These are phyloP conservation scores for Ianthella basta DNA, from an alignment of 37 sponge, comb jelly and placozoan genomes.

Conservation along the genomic window DNA sequence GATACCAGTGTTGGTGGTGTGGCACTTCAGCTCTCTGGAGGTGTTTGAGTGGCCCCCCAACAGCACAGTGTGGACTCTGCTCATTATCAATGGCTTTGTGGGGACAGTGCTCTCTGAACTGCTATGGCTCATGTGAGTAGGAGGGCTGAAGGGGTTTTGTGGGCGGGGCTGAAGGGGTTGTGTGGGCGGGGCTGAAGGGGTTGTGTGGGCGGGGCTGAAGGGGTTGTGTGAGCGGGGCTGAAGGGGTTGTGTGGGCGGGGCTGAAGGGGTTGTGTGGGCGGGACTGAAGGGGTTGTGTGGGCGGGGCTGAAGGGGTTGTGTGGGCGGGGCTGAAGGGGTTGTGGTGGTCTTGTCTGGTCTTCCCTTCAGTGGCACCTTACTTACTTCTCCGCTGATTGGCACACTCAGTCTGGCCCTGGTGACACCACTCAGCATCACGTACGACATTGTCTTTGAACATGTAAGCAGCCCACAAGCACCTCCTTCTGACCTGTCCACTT, in stretches of 20 bases:
- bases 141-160: neutral
- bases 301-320: no score
- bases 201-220: no score
- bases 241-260: no score
- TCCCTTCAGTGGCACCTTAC: conserved; percentile 67
- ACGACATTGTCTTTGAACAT: conserved; percentile 71
- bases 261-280: no score
- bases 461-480: conserved; percentile 4
- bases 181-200: no score
- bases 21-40: conserved; percentile 74
- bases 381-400: conserved; percentile 81
- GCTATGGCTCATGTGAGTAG: conserved; percentile 83
- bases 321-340: no score
- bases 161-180: no score
- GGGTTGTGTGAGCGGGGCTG: no score
- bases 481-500: no score
- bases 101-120: conserved; percentile 93
- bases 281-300: no score
- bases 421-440: conserved; percentile 79
- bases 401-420: conserved; percentile 79
- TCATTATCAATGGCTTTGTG: conserved; percentile 81
- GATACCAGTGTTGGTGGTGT: conserved; percentile 71
- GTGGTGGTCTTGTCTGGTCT: neutral
- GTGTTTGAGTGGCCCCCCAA: conserved; percentile 73
- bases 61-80: conserved; percentile 70